Percentiles rank a stretch among this genome's conserved stretches.
phyloP scores from a whole-genome alignment of 1,140 invertebrate species.

The Anthonomus grandis region DNA sequence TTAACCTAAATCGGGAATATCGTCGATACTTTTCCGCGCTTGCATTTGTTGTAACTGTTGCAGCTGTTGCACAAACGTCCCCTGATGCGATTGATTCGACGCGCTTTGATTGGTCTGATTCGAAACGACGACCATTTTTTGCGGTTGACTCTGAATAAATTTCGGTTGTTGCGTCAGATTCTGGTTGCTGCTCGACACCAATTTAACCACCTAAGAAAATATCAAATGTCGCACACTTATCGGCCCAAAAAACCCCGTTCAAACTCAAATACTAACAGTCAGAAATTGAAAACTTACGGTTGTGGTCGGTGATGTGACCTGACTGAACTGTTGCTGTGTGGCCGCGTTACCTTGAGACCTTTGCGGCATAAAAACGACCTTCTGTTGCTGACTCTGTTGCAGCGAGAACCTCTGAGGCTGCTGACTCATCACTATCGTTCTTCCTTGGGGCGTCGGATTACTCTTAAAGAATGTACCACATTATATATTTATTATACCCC shows the following conservation, averaged over 20 bases:
- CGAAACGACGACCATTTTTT: slow-evolving; percentile 55
- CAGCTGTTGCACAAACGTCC: slow-evolving; percentile 18
- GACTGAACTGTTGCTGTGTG: slow-evolving; percentile 33
- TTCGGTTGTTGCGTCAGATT: slow-evolving; percentile 50
- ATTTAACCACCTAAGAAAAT: slow-evolving; percentile 46
- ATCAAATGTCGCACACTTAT: background rate
- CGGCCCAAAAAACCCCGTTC: too few species aligned
- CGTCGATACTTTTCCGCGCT: slow-evolving; percentile 51
- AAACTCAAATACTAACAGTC: too few species aligned
- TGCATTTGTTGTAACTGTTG: slow-evolving; percentile 42
- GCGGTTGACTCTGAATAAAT: slow-evolving; percentile 47
- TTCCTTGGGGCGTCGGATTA: slow-evolving; percentile 39
- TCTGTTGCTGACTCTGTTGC: slow-evolving; percentile 44
- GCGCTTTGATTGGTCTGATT: slow-evolving; percentile 28
- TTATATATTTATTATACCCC: too few species aligned
- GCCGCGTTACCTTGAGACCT: slow-evolving; percentile 36
- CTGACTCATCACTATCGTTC: slow-evolving; percentile 45
- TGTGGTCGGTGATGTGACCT: slow-evolving; percentile 36
- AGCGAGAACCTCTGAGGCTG: slow-evolving; percentile 32
- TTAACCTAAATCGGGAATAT: slow-evolving; percentile 55
- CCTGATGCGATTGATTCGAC: slow-evolving; percentile 1
- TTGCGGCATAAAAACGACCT: slow-evolving; percentile 42
- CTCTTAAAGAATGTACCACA: too few species aligned
- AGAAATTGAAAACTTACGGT: slow-evolving; percentile 38
- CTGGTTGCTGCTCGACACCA: slow-evolving; percentile 51